phyloP scores from a whole-genome alignment of 2,113 vertebrate genomes.

The Macrotus californicus region DNA sequence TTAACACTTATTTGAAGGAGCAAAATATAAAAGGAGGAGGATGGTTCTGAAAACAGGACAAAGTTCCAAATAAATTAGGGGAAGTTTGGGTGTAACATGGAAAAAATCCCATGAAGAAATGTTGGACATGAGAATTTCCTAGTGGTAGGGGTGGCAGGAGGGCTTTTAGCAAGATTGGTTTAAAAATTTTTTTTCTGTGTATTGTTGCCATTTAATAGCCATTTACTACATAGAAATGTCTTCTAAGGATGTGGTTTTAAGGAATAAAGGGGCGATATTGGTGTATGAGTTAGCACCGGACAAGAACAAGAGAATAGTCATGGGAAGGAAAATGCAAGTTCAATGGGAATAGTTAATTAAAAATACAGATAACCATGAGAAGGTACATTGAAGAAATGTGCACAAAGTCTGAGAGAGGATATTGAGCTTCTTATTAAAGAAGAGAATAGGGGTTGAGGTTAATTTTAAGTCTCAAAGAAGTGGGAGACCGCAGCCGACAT shows the following conservation, averaged over 20 bases:
- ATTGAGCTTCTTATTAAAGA: slow-evolving; percentile 48
- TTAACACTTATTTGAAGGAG: background rate
- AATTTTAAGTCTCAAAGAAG: slow-evolving; percentile 56
- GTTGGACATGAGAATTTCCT: background rate
- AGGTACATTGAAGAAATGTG: background rate
- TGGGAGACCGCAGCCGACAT: slow-evolving; percentile 7
- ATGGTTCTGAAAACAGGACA: background rate
- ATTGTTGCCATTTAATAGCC: background rate
- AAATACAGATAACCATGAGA: slow-evolving; percentile 1
- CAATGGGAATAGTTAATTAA: slow-evolving; percentile 38
- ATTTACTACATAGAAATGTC: background rate
- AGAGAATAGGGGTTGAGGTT: background rate
- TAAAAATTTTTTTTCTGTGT: background rate
- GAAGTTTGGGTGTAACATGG: rapidly evolving
- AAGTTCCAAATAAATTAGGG: background rate
- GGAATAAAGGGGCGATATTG: background rate
- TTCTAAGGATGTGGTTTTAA: background rate
- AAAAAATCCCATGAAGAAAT: background rate
- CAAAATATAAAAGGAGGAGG: background rate
- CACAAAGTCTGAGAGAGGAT: slow-evolving; percentile 7
- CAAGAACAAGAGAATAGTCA: background rate
- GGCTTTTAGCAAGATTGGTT: background rate
- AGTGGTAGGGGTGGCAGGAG: background rate
- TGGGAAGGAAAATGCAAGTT: background rate
- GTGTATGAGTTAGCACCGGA: background rate